Base-by-base conservation (phyloP, 2,113 vertebrate species). In the Petrocephalus zakoni region DNA sequence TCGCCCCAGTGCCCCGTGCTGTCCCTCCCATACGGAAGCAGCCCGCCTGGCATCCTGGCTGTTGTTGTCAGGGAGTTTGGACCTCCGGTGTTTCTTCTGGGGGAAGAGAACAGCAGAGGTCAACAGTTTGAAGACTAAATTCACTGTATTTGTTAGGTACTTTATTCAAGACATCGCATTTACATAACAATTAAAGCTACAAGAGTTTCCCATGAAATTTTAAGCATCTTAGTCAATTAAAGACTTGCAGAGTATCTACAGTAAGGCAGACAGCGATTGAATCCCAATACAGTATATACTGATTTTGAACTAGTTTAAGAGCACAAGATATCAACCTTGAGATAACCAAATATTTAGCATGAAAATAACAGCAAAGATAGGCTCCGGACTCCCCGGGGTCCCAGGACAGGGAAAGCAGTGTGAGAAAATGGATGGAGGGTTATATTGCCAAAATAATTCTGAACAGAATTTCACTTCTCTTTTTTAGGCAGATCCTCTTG, bases 21-120 rank as follows among this genome's bases (percentile, higher is more conserved):
- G 92, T 34, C 96, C 93, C 5, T 96, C 96, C 89, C 96, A 96
- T 0, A 94, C 93, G 0, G 94, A 95, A 7, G 93, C 91, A 92
- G 97, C 96, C 85, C 89, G 92, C 86, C 93, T 94, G 0, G 91
- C 95, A 92, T 98, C 97, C 91, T 96, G 97, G 0, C 95, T 95
- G 91, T 96, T 97, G 89, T 97, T 96, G 92, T 99, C 97, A 0
- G 97, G 97, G 21, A 97, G 95, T 87, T 96, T 96, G 2, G 96
- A 96, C 56, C 96, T 96, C 29, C 96, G 95, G 89, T 96, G 96
- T 87, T 95, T 97, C 85, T 95, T 96, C 96, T 98, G 94, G 2
- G 29, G 72, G 15, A 42, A 78, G 34, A 78, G 72, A 6, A 78
- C 34, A 78, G 37, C 15, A 78, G 72, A 19, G 72, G 9, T 37